Conservation (phyloP, 1,140 invertebrate species). For the Drosophila ambigua region DNA sequence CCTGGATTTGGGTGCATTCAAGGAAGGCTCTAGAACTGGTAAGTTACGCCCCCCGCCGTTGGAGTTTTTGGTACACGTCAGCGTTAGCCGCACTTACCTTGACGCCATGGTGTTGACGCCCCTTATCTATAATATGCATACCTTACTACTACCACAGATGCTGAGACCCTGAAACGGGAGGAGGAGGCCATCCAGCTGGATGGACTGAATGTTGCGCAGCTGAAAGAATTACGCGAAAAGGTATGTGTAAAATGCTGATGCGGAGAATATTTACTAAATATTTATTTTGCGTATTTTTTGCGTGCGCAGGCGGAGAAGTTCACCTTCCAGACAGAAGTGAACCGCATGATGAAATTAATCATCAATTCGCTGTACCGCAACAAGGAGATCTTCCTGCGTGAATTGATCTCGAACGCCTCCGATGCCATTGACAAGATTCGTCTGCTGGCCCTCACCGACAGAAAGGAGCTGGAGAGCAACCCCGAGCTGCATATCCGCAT, state of each 20-base stretch:
- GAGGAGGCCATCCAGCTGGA: constrained; percentile 99
- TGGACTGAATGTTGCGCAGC: constrained; percentile 96
- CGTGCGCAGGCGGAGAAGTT: constrained; percentile 91
- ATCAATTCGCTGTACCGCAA: constrained; percentile 99
- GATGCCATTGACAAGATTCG: constrained; percentile 98
- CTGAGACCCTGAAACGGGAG: constrained; percentile 92
- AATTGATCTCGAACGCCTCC: constrained; percentile 98
- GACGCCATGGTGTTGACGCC: constrained; percentile 34
- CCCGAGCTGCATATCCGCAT: constrained; percentile 96
- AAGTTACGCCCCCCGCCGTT: constrained; percentile 53
- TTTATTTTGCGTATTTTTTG: constrained; percentile 2
- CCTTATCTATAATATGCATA: constrained; percentile 16
- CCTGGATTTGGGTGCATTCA: constrained; percentile 90
- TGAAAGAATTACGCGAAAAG: constrained; percentile 95
- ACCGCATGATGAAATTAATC: constrained; percentile 99
- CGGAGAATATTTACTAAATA: not conserved
- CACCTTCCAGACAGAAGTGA: constrained; percentile 98
- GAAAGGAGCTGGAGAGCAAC: constrained; percentile 90
- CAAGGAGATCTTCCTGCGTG: constrained; percentile 99
- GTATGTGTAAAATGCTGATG: constrained; percentile 33
- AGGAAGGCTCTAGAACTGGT: constrained; percentile 94
- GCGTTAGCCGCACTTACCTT: constrained; percentile 30
- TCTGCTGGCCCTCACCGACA: constrained; percentile 95
- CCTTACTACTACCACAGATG: constrained; percentile 84
- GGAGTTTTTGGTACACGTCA: constrained; percentile 62